Percentiles rank a stretch among this genome's conserved stretches.
Evolutionary conservation across 2,888 invertebrate species (phyloP).

Genomic region (Trisateles emortualis): DNA sequence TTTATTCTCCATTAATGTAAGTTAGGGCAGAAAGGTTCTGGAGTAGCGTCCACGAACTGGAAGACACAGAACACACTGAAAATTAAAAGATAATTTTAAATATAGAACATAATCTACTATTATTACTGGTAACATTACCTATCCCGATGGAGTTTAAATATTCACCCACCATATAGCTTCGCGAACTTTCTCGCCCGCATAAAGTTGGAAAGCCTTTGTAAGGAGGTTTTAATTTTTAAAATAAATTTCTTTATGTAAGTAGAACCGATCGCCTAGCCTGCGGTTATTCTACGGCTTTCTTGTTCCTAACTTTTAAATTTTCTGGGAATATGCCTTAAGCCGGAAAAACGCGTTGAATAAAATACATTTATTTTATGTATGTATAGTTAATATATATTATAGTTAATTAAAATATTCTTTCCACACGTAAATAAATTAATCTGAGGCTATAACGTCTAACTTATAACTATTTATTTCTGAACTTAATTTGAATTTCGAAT

Average conservation of each 20-base stretch:
- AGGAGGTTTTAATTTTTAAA: conserved; percentile 41
- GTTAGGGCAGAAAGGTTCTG: no score
- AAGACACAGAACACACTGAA: background rate
- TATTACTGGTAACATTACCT: conserved; percentile 16
- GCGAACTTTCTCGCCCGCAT: conserved; percentile 27
- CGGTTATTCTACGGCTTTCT: conserved; percentile 21
- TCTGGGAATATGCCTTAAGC: conserved; percentile 2
- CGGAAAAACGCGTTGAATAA: background rate
- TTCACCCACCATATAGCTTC: conserved; percentile 34
- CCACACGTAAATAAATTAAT: no score
- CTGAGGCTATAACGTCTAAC: no score
- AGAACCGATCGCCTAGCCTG: conserved; percentile 30
- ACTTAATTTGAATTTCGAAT: no score
- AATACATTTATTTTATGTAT: background rate
- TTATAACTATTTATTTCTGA: no score
- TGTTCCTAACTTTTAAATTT: conserved; percentile 31
- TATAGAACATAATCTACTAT: conserved; percentile 1
- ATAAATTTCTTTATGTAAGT: conserved; percentile 30
- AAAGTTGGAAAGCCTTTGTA: conserved; percentile 31
- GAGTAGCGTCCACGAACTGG: no score
- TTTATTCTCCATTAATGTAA: no score
- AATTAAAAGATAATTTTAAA: conserved; percentile 5
- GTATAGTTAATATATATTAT: no score
- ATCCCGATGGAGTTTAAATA: conserved; percentile 30
- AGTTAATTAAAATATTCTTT: no score